A percentile compares a stretch with the other conserved stretches of the same genome.
These are phyloP conservation scores for Myanophis thanlyinensis DNA, from an alignment of 2,113 vertebrate species.

Conservation along the genomic window DNA sequence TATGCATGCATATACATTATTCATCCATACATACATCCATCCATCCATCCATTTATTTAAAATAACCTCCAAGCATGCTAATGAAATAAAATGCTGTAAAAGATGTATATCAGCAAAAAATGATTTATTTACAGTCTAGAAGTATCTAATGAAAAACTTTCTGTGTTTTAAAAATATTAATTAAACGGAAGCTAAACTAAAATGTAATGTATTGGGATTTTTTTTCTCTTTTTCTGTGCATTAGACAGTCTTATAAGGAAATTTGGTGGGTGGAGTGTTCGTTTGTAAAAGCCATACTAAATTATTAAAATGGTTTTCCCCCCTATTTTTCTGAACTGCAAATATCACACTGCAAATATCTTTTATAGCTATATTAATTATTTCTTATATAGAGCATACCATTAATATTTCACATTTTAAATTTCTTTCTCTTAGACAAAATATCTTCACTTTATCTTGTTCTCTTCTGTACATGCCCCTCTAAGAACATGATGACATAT, in stretches of 20 bases:
- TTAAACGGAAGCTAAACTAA: slow-evolving; percentile 48
- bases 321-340: slow-evolving; percentile 56
- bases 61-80: slow-evolving; percentile 66
- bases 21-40: slow-evolving; percentile 40
- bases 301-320: slow-evolving; percentile 62
- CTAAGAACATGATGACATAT: slow-evolving; percentile 22
- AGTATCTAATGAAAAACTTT: slow-evolving; percentile 57
- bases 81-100: slow-evolving; percentile 45
- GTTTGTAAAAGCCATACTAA: slow-evolving; percentile 52
- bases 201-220: slow-evolving; percentile 41
- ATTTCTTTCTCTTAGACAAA: slow-evolving; percentile 41
- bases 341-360: slow-evolving; percentile 55
- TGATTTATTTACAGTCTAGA: slow-evolving; percentile 42
- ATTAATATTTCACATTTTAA: slow-evolving; percentile 71
- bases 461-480: background rate
- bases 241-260: slow-evolving; percentile 49
- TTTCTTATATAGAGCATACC: slow-evolving; percentile 42
- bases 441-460: slow-evolving; percentile 52
- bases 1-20: background rate
- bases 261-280: slow-evolving; percentile 47
- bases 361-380: slow-evolving; percentile 38
- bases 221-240: slow-evolving; percentile 50
- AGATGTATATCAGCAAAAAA: slow-evolving; percentile 32
- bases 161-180: slow-evolving; percentile 56
- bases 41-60: slow-evolving; percentile 32